phyloP scores from a whole-genome alignment of 2,113 vertebrate species.

The Brevimyrus niger region DNA sequence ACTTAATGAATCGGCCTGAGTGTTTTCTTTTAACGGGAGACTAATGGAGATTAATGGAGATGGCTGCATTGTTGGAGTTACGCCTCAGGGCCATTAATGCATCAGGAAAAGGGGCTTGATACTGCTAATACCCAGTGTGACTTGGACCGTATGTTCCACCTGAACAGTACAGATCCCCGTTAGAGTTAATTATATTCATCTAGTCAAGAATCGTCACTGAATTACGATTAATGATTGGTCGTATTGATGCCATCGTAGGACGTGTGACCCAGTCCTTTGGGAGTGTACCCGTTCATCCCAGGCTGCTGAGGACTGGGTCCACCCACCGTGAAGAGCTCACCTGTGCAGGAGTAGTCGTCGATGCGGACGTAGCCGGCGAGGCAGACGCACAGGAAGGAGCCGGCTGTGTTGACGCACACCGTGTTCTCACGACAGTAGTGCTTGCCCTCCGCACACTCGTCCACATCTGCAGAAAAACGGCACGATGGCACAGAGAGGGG shows the following conservation, averaged over 20 bases:
- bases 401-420: conserved; percentile 88
- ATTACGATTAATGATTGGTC: background rate
- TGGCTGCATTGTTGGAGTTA: background rate
- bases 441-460: conserved; percentile 90
- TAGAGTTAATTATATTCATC: background rate
- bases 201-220: background rate
- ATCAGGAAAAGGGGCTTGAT: background rate
- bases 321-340: conserved; percentile 53
- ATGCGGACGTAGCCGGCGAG: conserved; percentile 91
- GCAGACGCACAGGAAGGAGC: conserved; percentile 97
- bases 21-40: background rate
- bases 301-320: background rate
- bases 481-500: background rate
- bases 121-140: background rate
- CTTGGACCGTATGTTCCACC: background rate
- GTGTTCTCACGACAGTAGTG: conserved; percentile 97
- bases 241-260: background rate
- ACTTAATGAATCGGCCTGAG: background rate
- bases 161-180: background rate
- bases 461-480: conserved; percentile 69
- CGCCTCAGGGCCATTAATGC: background rate
- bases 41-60: background rate
- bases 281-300: background rate
- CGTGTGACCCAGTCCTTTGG: background rate
- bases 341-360: conserved; percentile 97